phyloP scores from a whole-genome alignment of 2,888 invertebrate genomes.

The Spisula subtruncata region DNA sequence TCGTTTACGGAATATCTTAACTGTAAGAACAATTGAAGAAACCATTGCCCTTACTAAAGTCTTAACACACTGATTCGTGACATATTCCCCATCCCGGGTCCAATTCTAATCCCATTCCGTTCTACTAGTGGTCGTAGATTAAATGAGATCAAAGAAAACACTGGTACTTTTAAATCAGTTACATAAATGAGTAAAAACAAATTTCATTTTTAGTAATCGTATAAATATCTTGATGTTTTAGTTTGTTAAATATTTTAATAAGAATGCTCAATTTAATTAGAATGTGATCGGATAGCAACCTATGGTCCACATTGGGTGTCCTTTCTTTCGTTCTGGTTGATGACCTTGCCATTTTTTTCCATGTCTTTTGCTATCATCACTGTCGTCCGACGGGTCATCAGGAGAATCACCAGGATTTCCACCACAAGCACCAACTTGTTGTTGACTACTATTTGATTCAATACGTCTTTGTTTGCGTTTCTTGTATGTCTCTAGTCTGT shows the following conservation, averaged over 20 bases:
- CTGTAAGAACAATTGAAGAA: too few species aligned
- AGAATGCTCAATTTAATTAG: neutral
- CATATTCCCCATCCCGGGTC: too few species aligned
- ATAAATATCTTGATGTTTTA: neutral
- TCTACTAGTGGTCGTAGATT: too few species aligned
- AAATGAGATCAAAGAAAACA: neutral
- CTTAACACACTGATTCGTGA: too few species aligned
- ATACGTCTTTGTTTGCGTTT: too few species aligned
- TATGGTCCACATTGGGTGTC: neutral
- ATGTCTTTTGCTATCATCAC: neutral
- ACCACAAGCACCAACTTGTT: neutral
- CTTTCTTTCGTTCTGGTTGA: neutral
- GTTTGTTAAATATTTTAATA: too few species aligned
- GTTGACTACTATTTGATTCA: too few species aligned
- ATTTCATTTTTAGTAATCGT: neutral
- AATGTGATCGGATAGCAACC: neutral
- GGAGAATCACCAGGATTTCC: neutral
- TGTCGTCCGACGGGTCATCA: neutral
- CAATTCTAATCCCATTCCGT: too few species aligned
- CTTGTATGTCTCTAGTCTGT: too few species aligned
- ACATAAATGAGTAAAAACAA: neutral
- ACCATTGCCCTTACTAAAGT: too few species aligned
- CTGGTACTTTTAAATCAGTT: neutral
- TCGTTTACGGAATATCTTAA: too few species aligned
- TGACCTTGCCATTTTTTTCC: neutral